Evolutionary conservation across 2,113 vertebrate species (phyloP), one percentile per base, ranked within the genome.

Genomic region (Ceratotherium simum): DNA sequence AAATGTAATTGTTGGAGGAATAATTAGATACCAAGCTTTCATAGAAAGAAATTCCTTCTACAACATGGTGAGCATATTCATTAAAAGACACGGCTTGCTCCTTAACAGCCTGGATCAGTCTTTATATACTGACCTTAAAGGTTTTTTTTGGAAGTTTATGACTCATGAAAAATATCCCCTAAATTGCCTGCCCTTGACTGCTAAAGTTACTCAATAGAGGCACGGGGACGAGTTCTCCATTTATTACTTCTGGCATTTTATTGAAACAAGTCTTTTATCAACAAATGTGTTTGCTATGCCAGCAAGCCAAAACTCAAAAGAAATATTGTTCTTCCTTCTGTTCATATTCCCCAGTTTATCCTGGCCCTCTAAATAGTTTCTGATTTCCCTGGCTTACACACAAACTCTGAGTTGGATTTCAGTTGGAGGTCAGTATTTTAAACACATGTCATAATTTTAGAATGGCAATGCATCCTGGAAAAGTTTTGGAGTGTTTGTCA

Each of bases 221-320:
- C 54, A 69, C 39, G 82, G 27, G 31, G 39, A 91, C 73, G 33
- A 80, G 62, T 81, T 95, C 90, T 75, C n/a, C 51, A 85, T 82
- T 96, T 97, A 95, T 82, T 95, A 91, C 21, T 96, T 88, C 69
- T 93, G 92, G n/a, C 54, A 84, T 93, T 93, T 97, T 96, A 97
- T 88, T 87, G 60, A 91, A 90, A 97, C 81, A 94, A 3, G 0
- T 75, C 62, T 84, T 85, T 96, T 84, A 91, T 81, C 73, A 92
- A 92, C 36, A 96, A 93, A 95, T 92, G 17, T 75, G 17, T 87
- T 96, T 95, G n/a, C 64, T 92, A 92, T 54, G 39, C 11, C 75
- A 93, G 56, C n/a, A 95, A 90, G 48, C 7, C n/a, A 73, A 83
- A 90, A 96, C 75, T 91, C 86, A 78, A 8, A 96, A 93, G 82